Evolutionary conservation across 1,140 invertebrate genomes (phyloP).

Genomic region (Diachasmimorpha longicaudata): DNA sequence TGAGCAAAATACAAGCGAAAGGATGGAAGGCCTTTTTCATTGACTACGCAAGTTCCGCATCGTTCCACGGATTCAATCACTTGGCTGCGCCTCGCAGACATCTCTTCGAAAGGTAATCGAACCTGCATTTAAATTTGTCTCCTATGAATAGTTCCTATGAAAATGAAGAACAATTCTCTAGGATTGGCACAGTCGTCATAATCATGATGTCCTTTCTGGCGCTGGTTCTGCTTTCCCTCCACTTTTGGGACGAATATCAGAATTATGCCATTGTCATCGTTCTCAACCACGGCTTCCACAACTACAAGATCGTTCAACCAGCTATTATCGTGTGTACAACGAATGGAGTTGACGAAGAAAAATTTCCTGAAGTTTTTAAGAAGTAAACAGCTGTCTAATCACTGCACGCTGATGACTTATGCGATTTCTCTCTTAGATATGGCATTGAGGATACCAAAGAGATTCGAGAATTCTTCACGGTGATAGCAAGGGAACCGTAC

Average conservation of each 20-base stretch:
- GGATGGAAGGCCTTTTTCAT: slow-evolving; percentile 32
- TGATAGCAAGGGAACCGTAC: slow-evolving; percentile 23
- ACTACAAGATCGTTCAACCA: slow-evolving; percentile 25
- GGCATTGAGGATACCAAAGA: slow-evolving; percentile 33
- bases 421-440: slow-evolving; percentile 23
- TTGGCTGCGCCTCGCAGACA: slow-evolving; percentile 38
- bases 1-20: slow-evolving; percentile 32
- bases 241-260: slow-evolving; percentile 38
- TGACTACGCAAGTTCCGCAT: slow-evolving; percentile 33
- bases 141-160: too few relatives aligned
- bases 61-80: slow-evolving; percentile 42
- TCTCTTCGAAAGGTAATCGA: slow-evolving; percentile 32
- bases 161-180: background rate
- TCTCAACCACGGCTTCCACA: slow-evolving; percentile 25
- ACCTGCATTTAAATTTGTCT: too few relatives aligned
- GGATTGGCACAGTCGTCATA: slow-evolving; percentile 26
- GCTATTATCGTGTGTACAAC: slow-evolving; percentile 30
- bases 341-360: slow-evolving; percentile 8
- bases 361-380: slow-evolving; percentile 31
- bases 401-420: too few relatives aligned
- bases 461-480: slow-evolving; percentile 34
- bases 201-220: slow-evolving; percentile 24
- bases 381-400: slow-evolving; percentile 19
- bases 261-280: slow-evolving; percentile 23
- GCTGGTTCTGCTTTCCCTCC: slow-evolving; percentile 27